These are phyloP conservation scores for Littorina saxatilis DNA, from an alignment of 1,140 invertebrate species.

Conservation along the genomic window DNA sequence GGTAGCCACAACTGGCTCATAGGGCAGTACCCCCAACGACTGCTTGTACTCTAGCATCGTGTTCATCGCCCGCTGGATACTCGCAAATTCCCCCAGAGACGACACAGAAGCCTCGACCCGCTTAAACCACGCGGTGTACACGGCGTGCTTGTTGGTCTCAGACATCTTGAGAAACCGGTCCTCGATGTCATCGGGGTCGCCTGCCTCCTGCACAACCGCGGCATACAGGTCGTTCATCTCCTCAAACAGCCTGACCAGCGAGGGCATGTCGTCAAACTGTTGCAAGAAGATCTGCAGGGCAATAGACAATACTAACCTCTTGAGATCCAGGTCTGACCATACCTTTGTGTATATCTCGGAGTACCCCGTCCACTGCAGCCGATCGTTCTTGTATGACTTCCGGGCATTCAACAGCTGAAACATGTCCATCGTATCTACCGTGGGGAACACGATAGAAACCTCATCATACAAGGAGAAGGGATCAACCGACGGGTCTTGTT, in stretches of 20 bases:
- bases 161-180: background rate
- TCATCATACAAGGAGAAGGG: background rate
- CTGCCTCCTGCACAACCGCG: background rate
- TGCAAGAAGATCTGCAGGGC: background rate
- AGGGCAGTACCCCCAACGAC: background rate
- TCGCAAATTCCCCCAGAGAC: background rate
- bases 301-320: background rate
- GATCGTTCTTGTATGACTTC: background rate
- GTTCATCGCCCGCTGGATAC: background rate
- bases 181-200: background rate
- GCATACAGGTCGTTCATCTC: background rate
- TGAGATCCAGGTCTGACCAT: constrained; percentile 13
- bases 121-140: constrained; percentile 10
- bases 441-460: constrained; percentile 10
- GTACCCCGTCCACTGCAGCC: constrained; percentile 16
- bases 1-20: background rate
- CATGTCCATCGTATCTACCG: constrained; percentile 23
- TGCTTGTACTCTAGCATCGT: constrained; percentile 12
- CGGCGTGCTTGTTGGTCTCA: background rate
- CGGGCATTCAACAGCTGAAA: constrained; percentile 10
- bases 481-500: background rate
- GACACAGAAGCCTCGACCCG: background rate
- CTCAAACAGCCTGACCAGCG: background rate
- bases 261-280: background rate
- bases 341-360: constrained; percentile 18